Conservation (phyloP, 1,140 invertebrate genomes). For the Drosophila pseudoobscura region DNA sequence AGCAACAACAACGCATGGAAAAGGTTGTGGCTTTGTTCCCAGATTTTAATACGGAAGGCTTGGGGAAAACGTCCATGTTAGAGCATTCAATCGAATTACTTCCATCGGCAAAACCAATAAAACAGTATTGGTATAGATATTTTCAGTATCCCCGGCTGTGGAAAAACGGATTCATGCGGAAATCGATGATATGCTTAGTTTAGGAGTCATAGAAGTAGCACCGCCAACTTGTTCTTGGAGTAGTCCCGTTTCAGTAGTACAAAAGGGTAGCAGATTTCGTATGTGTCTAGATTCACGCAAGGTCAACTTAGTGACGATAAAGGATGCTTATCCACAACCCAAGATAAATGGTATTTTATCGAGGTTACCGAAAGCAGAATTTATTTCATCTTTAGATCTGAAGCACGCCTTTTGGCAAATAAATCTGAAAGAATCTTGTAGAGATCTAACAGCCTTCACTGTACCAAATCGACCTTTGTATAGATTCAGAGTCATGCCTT, state of each 20-base stretch:
- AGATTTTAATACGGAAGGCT: background rate
- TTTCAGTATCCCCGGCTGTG: background rate
- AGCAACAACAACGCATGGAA: too few relatives aligned
- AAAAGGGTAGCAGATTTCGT: too few relatives aligned
- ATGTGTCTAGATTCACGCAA: too few relatives aligned
- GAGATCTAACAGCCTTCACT: background rate
- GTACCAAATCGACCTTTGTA: background rate
- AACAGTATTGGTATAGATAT: constrained; percentile 1
- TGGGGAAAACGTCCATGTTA: background rate
- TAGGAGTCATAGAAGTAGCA: background rate
- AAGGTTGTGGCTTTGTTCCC: too few relatives aligned
- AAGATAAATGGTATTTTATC: too few relatives aligned
- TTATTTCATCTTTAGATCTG: too few relatives aligned
- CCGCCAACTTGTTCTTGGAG: constrained; percentile 3
- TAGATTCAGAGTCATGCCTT: background rate
- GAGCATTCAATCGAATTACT: background rate
- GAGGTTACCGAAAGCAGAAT: too few relatives aligned
- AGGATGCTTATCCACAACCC: too few relatives aligned
- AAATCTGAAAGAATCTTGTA: background rate
- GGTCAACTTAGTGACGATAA: too few relatives aligned
- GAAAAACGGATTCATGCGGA: background rate
- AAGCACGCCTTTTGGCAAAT: too few relatives aligned
- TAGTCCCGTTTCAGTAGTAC: background rate
- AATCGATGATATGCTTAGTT: background rate
- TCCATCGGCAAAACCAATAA: background rate